phyloP scores from a whole-genome alignment of 1,140 invertebrate species.

The Drosophila arizonae region DNA sequence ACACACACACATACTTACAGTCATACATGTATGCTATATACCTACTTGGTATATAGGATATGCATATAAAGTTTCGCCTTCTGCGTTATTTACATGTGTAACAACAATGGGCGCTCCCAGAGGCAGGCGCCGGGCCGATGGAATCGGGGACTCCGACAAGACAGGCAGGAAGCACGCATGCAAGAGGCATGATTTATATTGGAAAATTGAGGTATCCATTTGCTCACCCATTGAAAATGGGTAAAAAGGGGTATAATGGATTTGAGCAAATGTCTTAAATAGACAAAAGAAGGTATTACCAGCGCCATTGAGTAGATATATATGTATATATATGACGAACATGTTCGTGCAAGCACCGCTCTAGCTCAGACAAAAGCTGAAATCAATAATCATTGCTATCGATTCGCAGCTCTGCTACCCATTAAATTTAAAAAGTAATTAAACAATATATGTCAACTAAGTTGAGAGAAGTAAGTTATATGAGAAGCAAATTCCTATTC shows the following conservation, averaged over 20 bases:
- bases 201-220: conserved; percentile 59
- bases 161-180: conserved; percentile 63
- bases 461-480: too few species aligned
- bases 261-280: not conserved
- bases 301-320: too few species aligned
- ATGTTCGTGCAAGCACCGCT: not conserved
- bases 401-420: too few species aligned
- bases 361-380: too few species aligned
- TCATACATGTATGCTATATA: not conserved
- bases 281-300: not conserved
- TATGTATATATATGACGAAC: not conserved
- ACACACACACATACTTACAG: conserved; percentile 15
- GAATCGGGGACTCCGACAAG: conserved; percentile 37
- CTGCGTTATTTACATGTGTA: conserved; percentile 61
- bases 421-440: too few species aligned
- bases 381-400: too few species aligned
- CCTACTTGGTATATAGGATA: conserved; percentile 10
- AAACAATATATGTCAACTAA: too few species aligned
- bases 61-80: conserved; percentile 34
- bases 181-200: conserved; percentile 73
- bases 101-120: conserved; percentile 26
- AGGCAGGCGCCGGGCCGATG: conserved; percentile 1
- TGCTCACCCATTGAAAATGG: conserved; percentile 11
- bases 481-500: too few species aligned
- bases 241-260: conserved; percentile 2